Evolutionary conservation across 2,888 invertebrate species (phyloP), one percentile per base, ranked within the genome.

Genomic region (Eilema caniola): DNA sequence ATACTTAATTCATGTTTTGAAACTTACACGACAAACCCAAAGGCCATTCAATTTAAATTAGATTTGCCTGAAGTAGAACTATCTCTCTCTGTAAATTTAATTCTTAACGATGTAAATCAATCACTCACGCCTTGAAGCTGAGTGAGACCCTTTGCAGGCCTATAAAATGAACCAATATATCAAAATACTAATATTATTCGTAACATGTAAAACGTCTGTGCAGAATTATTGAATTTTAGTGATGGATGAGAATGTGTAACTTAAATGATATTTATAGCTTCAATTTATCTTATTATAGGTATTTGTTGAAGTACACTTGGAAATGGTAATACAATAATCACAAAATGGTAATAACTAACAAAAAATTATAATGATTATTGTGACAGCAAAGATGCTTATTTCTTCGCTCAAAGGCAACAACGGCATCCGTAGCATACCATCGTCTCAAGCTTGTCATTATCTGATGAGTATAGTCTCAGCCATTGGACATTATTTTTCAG

Each of bases 101-200:
- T 53, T n/a, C 53, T 53, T 53, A 53, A 53, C n/a, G 53, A 53
- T 16, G 57, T 59, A 59, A 23, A 59, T 59, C 23, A 62, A n/a
- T 62, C 31, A 62, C 33, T 31, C 62, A 37, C 23, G 57, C 24
- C 24, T 14, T 8, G 14, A 62, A 62, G 37, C n/a, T 62, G 24
- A n/a, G 47, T 28, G 24, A 24, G 47, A 53, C 25, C 14, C 28
- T n/a, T 53, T 41, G 16, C 47, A 47, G 47, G n/a, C 47, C 23
- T 41, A 63, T 41, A 64, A 14, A 64, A 25, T 53, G 28, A 65
- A 65, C 37, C 56, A 53, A 65, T 65, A 56, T 24, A 65, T 65
- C 64, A 65, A 65, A 65, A 31, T 65, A 65, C 28, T 65, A 65
- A 65, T 65, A 65, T 59, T 59, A 59, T 59, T 23, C 56, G 56